Evolutionary conservation across 1,140 invertebrate species (phyloP).

Genomic region (Gerris buenoi): DNA sequence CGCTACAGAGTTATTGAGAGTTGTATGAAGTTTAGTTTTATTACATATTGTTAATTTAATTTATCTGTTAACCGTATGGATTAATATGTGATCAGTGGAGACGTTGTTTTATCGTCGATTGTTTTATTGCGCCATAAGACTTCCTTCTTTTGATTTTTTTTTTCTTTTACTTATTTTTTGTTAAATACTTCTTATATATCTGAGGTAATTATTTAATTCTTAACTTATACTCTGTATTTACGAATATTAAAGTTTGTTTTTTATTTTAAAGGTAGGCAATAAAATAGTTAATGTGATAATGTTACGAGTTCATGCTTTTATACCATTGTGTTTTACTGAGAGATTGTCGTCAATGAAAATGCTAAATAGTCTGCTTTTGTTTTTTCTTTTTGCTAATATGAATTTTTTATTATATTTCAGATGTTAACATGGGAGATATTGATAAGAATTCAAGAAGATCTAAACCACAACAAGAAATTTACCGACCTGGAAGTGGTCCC

Average conservation of each 20-base stretch:
- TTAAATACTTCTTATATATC: neutral
- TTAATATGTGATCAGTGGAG: neutral
- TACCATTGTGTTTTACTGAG: too few species aligned
- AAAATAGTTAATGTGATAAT: too few species aligned
- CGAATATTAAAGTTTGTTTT: too few species aligned
- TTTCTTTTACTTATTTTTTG: neutral
- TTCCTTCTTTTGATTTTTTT: neutral
- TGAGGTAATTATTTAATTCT: neutral
- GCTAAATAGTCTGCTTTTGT: neutral
- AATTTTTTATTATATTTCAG: conserved; percentile 9
- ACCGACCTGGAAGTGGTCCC: conserved; percentile 26
- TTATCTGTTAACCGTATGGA: too few species aligned
- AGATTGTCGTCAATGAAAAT: neutral
- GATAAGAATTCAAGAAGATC: conserved; percentile 12
- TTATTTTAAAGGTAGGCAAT: too few species aligned
- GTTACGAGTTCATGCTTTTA: too few species aligned
- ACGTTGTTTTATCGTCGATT: neutral
- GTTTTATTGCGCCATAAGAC: too few species aligned
- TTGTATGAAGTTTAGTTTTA: too few species aligned
- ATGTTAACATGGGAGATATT: conserved; percentile 5
- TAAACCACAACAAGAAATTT: conserved; percentile 24
- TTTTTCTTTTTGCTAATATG: neutral
- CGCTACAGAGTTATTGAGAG: too few species aligned
- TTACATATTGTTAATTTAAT: too few species aligned
- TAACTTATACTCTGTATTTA: too few species aligned